Conservation (phyloP, 2,113 vertebrate species). For the Falco punctatus region DNA sequence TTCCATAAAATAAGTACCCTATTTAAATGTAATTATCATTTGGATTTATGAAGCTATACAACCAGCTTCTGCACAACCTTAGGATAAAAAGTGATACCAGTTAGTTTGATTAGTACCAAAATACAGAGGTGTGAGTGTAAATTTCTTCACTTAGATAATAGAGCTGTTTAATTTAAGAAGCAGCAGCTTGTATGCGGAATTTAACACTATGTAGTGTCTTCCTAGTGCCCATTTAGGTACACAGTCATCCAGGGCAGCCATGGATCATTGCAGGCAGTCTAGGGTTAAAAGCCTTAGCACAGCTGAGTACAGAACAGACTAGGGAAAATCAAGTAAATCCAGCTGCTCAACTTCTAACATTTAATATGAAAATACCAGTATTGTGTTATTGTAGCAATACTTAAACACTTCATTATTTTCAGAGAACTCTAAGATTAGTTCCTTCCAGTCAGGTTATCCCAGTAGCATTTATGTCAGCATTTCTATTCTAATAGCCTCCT, state of each 20-base stretch:
- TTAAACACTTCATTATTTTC: neutral
- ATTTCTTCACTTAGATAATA: neutral
- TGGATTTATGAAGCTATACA: neutral
- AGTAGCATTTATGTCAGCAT: neutral
- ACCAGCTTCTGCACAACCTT: neutral
- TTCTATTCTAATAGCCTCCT: constrained; percentile 1
- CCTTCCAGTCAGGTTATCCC: neutral
- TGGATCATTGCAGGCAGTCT: neutral
- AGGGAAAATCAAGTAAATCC: neutral
- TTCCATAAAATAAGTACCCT: neutral
- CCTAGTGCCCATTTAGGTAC: neutral
- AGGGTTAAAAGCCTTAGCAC: neutral
- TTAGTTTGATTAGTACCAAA: neutral
- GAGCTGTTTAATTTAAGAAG: neutral
- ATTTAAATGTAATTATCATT: neutral
- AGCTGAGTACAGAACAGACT: neutral
- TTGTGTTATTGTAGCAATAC: neutral
- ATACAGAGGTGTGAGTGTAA: neutral
- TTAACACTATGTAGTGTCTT: neutral
- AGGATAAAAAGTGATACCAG: neutral
- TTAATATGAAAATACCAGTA: neutral
- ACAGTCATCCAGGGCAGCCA: neutral
- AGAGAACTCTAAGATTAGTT: neutral
- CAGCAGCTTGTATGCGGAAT: neutral
- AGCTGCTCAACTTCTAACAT: neutral